Conservation (phyloP, 2,888 invertebrate genomes). For the Eupithecia tripunctaria region DNA sequence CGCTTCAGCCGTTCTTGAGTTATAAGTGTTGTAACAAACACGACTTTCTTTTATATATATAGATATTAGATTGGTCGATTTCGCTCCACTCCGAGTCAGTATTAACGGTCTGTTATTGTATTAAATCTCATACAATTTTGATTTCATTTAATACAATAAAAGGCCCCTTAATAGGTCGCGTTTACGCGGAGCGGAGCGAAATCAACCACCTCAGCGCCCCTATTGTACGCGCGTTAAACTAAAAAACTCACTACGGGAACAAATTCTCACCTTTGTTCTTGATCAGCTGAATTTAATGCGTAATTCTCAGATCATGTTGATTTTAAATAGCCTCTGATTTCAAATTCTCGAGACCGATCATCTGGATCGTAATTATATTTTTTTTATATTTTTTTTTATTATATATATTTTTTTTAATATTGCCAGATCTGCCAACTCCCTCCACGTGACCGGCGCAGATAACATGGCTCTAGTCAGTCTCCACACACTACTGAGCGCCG, state of each 20-base stretch:
- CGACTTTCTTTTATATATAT: no score
- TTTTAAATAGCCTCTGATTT: not conserved
- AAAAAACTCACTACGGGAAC: not conserved
- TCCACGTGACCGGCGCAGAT: slow-evolving; percentile 67
- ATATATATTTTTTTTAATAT: no score
- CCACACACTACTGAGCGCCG: slow-evolving; percentile 74
- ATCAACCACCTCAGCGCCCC: no score
- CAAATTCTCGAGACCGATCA: not conserved
- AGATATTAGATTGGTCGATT: not conserved
- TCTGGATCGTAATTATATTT: not conserved
- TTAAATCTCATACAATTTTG: not conserved
- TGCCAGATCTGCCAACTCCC: slow-evolving; percentile 64
- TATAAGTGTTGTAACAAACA: no score
- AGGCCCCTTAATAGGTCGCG: no score
- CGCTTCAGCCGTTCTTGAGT: no score
- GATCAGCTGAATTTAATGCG: not conserved
- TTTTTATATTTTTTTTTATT: no score
- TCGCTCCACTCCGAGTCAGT: not conserved
- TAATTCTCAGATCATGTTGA: not conserved
- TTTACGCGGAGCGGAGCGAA: no score
- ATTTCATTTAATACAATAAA: no score
- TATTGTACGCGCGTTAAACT: not conserved
- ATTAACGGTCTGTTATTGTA: not conserved
- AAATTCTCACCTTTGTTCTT: no score
- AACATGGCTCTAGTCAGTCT: slow-evolving; percentile 75